Percentiles rank a stretch among this genome's conserved stretches.
Conservation (phyloP, 2,797 vertebrate genomes). For the Jordanella pulchra region DNA sequence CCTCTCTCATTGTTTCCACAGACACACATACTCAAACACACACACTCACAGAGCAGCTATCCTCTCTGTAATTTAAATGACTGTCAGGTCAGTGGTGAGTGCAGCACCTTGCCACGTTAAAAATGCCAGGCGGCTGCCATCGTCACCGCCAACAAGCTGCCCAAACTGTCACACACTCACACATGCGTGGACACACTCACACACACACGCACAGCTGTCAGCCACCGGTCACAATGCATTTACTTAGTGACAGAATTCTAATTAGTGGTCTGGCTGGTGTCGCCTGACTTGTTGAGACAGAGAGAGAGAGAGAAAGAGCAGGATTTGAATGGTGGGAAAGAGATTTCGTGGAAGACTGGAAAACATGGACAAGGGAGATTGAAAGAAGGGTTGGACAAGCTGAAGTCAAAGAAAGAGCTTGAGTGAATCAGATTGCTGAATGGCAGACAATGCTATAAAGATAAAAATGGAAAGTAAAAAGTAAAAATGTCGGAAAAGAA, state of each 20-base stretch:
- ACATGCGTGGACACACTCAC: conserved; percentile 80
- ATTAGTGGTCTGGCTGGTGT: conserved; percentile 95
- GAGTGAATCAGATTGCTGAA: conserved; percentile 20
- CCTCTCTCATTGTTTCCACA: conserved; percentile 52
- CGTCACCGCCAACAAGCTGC: conserved; percentile 82
- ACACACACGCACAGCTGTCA: conserved; percentile 88
- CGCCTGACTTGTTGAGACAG: conserved; percentile 75
- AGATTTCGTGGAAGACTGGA: conserved; percentile 53
- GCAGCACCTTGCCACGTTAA: conserved; percentile 97
- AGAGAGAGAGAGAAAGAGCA: conserved; percentile 41
- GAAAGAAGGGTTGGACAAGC: conserved; percentile 60
- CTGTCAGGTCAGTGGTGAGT: conserved; percentile 97
- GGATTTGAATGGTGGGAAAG: conserved; percentile 60
- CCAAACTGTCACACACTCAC: conserved; percentile 81
- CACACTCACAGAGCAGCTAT: conserved; percentile 55
- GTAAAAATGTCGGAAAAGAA: conserved; percentile 6
- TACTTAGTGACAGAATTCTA: conserved; percentile 99
- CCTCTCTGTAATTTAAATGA: conserved; percentile 93
- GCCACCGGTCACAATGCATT: conserved; percentile 97
- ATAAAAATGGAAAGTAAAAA: conserved; percentile 1
- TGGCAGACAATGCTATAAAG: conserved; percentile 26
- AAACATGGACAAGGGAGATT: conserved; percentile 59
- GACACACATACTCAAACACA: conserved; percentile 34
- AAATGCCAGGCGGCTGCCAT: conserved; percentile 91
- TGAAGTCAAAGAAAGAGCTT: conserved; percentile 44